Conservation (phyloP, 2,113 vertebrate species). For the Gadus chalcogrammus region DNA sequence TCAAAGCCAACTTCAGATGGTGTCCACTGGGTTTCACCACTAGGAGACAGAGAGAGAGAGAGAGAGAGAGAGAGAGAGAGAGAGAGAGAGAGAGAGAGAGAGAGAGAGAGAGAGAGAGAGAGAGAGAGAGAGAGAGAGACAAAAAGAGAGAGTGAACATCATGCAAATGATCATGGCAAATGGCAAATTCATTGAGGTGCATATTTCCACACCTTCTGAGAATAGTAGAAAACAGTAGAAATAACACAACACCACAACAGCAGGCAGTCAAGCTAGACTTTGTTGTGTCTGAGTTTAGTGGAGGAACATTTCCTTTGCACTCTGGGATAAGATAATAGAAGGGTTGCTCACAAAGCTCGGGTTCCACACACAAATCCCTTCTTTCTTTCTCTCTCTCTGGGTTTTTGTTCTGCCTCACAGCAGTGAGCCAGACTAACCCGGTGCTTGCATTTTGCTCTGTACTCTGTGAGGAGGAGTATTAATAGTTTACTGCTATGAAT, state of each 20-base stretch:
- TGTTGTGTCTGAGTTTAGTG: conserved; percentile 6
- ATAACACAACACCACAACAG: too few relatives aligned
- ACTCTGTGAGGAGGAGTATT: conserved; percentile 27
- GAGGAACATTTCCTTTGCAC: conserved; percentile 9
- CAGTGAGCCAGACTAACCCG: conserved; percentile 33
- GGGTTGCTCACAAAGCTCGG: conserved; percentile 34
- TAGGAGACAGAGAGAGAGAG: conserved; percentile 37
- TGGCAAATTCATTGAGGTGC: too few relatives aligned
- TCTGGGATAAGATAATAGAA: conserved; percentile 37
- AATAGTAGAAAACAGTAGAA: too few relatives aligned
- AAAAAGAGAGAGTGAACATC: neutral
- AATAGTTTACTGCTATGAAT: conserved; percentile 37
- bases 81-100: neutral
- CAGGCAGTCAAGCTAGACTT: too few relatives aligned
- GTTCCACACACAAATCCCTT: conserved; percentile 8
- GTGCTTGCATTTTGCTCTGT: conserved; percentile 16
- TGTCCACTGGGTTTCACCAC: conserved; percentile 96
- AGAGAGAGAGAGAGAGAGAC: neutral
- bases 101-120: neutral
- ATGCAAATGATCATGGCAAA: neutral
- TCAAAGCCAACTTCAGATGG: conserved; percentile 90
- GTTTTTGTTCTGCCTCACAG: conserved; percentile 34
- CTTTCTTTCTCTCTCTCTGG: conserved; percentile 8
- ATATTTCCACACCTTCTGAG: too few relatives aligned
- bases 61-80: neutral